Conservation (phyloP, 1,140 invertebrate species). For the Druon quercuslanigerum region DNA sequence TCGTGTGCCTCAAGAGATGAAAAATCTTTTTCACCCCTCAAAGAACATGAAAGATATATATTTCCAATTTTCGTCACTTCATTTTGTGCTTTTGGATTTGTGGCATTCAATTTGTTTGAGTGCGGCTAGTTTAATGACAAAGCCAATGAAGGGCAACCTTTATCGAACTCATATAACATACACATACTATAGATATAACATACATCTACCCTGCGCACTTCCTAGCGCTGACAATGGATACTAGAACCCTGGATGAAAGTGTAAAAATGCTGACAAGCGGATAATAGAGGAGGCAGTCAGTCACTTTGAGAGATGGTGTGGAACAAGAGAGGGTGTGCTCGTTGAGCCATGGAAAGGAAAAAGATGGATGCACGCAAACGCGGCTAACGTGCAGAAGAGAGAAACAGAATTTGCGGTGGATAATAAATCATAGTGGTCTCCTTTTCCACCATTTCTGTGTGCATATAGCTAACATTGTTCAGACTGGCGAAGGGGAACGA, state of each 20-base stretch:
- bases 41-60: constrained; percentile 18
- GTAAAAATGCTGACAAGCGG: constrained; percentile 77
- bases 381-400: constrained; percentile 69
- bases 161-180: background rate
- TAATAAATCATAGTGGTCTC: constrained; percentile 72
- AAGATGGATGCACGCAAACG: constrained; percentile 75
- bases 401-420: constrained; percentile 74
- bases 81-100: constrained; percentile 28
- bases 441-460: constrained; percentile 10
- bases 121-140: constrained; percentile 14
- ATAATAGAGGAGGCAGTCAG: constrained; percentile 76
- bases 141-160: constrained; percentile 25
- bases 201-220: background rate
- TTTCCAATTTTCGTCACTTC: constrained; percentile 21
- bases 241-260: constrained; percentile 71
- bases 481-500: constrained; percentile 36
- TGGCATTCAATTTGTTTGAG: constrained; percentile 24
- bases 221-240: constrained; percentile 40
- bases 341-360: constrained; percentile 74
- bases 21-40: background rate
- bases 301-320: constrained; percentile 75
- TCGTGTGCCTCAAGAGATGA: no score
- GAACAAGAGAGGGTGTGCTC: constrained; percentile 67
- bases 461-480: constrained; percentile 40
- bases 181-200: background rate